Evolutionary conservation across 2,113 vertebrate species (phyloP), one percentile per base, ranked within the genome.

Genomic region (Caranx melampygus): DNA sequence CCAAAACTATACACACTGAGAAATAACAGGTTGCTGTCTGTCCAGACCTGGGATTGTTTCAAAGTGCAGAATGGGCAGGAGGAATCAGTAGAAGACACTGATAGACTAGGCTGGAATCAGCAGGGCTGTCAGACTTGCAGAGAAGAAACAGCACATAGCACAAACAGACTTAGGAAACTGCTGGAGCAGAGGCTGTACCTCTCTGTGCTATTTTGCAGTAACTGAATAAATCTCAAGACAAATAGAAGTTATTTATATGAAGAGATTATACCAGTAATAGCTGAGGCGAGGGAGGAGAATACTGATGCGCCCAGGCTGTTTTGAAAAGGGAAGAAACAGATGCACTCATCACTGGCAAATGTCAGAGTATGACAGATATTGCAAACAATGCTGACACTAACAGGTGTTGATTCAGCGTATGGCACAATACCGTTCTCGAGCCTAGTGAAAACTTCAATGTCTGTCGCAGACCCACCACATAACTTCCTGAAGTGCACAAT

Each of bases 71-170:
- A 37, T 49, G 60, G 49, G 58, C 59, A 78, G 33, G 21, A 75
- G 20, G 37, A 80, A 60, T 75, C 35, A n/a, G 40, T 21, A 21
- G 59, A 21, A 72, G 67, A 67, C 33, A 37, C 4, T 75, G 34
- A 86, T 66, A 58, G 18, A 72, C 64, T 16, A 74, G 47, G 73
- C 85, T 68, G 26, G 60, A 76, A 75, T 72, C 75, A 81, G 72
- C 26, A 47, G 21, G 52, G 67, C 44, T 34, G 49, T 49, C 63
- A 14, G n/a, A 44, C 20, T 12, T 40, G 33, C 58, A 66, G 54
- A 57, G 31, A 62, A 14, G 21, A 55, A 75, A 64, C 40, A 18
- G 42, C 45, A 54, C 20, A 40, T 11, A 45, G 35, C 20, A 72
- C 4, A 49, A 64, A 70, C 14, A 42, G 31, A 45, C 26, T 45